Percentiles rank a stretch among this genome's conserved stretches.
These are phyloP conservation scores for Grammomys surdaster DNA, from an alignment of 2,113 vertebrate genomes.

Conservation along the genomic window DNA sequence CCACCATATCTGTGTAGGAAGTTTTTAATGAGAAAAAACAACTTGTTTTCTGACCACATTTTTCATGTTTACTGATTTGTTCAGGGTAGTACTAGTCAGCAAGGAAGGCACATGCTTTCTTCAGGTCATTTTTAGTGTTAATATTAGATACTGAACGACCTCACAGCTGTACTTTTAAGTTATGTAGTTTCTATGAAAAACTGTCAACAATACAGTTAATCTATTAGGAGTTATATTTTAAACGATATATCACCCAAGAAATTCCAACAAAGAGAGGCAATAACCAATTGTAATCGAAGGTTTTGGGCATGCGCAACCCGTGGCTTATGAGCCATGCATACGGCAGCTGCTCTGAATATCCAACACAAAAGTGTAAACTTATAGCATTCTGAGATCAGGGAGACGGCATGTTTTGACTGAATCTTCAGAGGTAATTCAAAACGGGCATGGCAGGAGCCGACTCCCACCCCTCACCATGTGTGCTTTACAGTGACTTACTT, in stretches of 20 bases:
- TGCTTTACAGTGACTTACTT: not conserved
- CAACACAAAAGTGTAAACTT: not conserved
- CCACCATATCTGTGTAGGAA: not conserved
- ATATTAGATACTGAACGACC: not conserved
- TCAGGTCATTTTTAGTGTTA: not conserved
- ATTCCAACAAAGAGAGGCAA: slow-evolving; percentile 39
- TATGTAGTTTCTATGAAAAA: not conserved
- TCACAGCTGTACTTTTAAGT: not conserved
- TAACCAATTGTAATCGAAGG: not conserved
- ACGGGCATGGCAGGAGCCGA: not conserved
- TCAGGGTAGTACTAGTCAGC: not conserved
- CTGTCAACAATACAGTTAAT: not conserved
- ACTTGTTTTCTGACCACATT: not conserved
- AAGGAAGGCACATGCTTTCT: not conserved
- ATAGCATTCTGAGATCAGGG: not conserved
- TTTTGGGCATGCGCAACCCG: not conserved
- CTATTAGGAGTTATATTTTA: not conserved
- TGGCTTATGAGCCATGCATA: too few relatives aligned
- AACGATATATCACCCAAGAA: not conserved
- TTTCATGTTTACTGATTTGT: not conserved
- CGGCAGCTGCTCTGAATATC: too few relatives aligned
- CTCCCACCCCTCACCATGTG: not conserved
- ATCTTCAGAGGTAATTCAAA: not conserved
- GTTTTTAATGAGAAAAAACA: not conserved
- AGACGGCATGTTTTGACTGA: not conserved